Base-by-base conservation (phyloP, 2,797 vertebrate genomes). In the Sternotherus odoratus region DNA sequence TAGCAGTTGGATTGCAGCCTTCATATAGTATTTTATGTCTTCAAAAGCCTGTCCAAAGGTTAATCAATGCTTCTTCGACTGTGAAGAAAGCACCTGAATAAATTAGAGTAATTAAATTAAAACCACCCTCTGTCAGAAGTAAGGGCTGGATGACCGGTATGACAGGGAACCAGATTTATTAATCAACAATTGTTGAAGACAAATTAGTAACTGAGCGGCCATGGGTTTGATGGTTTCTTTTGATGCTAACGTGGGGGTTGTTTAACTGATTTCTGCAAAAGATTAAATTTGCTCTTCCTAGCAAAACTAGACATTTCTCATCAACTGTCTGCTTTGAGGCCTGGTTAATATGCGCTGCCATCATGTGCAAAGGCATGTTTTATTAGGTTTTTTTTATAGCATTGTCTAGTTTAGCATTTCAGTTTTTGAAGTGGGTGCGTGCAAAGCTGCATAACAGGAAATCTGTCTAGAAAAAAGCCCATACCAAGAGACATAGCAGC, bases 41-140 rank as follows among this genome's bases (percentile, higher is more conserved):
- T 86, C 36, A 57, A 19, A 79, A 82, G 50, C 1, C 79, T 82
- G 50, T 48, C 46, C 4, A 1, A 57, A 50, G 51, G 16, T 56
- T 82, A 30, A 28, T 48, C 54, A 85, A 49, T 83, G 77, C 8
- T n/a, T 88, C 80, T 48, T 85, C 75, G 82, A 19, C n/a, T 87
- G 77, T 84, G 60, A 49, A 63, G 87, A 84, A 80, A 36, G 0
- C 21, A 15, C 13, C 51, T 78, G 93, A 43, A 48, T 66, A 51
- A 91, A 84, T 75, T 69, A 85, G 54, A 88, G 74, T 26, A 6
- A 91, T 80, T 82, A 28, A 87, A 82, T 82, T 82, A 92, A 87
- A 77, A 8, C 15, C 5, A 84, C 9, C 72, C 77, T 53, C n/a
- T 79, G 82, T 60, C 69, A 39, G 26, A 28, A 48, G 24, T 48